Conservation (phyloP, 2,113 vertebrate species). For the Zootoca vivipara region DNA sequence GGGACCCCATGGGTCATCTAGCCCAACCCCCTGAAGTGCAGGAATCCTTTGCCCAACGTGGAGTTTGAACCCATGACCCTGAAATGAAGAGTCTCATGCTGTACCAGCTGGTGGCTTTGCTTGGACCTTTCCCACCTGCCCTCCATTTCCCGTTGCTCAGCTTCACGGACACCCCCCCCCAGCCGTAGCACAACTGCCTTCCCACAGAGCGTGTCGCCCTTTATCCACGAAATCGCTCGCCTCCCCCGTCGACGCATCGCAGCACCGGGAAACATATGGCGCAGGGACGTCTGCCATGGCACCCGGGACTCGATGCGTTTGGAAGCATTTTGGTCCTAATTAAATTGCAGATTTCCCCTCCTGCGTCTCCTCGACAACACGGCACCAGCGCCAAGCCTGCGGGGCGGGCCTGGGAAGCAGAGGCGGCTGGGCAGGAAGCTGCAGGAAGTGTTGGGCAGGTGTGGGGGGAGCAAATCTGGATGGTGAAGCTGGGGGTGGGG, state of each 20-base stretch:
- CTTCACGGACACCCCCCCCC: too few relatives aligned
- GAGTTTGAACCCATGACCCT: too few relatives aligned
- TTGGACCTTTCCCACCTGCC: too few relatives aligned
- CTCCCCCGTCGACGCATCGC: neutral
- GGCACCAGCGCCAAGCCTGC: neutral
- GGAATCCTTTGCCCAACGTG: too few relatives aligned
- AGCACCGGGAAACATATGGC: neutral
- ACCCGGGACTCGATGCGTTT: neutral
- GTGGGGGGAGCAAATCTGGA: neutral
- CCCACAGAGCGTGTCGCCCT: neutral
- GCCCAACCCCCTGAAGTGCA: too few relatives aligned
- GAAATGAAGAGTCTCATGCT: too few relatives aligned
- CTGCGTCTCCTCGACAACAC: neutral
- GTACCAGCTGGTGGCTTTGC: too few relatives aligned
- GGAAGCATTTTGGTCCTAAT: neutral
- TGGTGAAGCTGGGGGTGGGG: neutral
- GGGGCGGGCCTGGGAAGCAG: neutral
- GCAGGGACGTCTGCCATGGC: neutral
- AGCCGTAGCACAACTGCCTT: rapidly evolving
- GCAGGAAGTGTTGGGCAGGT: neutral
- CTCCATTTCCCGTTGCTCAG: too few relatives aligned
- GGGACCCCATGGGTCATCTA: too few relatives aligned
- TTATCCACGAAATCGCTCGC: neutral
- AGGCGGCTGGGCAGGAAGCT: neutral
- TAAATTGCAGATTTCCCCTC: neutral